phyloP scores from a whole-genome alignment of 1,140 invertebrate species.

The Drosophila grimshawi region DNA sequence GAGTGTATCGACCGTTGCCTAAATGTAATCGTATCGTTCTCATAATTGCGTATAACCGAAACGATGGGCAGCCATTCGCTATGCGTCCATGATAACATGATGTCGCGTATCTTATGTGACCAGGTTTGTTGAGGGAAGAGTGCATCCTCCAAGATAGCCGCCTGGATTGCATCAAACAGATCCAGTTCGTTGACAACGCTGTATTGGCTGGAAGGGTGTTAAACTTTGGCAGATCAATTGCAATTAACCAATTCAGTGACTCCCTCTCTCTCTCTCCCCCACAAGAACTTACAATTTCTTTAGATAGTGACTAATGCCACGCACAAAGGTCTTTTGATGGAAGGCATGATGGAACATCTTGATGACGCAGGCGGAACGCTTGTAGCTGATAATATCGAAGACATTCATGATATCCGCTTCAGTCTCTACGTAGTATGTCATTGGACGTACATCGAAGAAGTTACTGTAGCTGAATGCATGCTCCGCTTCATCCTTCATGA shows the following conservation, averaged over 20 bases:
- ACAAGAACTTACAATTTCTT: constrained; percentile 75
- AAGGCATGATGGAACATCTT: constrained; percentile 85
- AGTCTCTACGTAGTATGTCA: constrained; percentile 89
- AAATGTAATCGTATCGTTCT: constrained; percentile 79
- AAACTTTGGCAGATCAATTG: constrained; percentile 76
- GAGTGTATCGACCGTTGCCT: constrained; percentile 83
- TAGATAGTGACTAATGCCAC: constrained; percentile 79
- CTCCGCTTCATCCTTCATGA: constrained; percentile 86
- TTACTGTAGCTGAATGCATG: constrained; percentile 70
- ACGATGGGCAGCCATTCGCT: constrained; percentile 86
- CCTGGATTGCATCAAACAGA: constrained; percentile 84
- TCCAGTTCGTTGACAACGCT: constrained; percentile 70
- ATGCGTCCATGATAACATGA: constrained; percentile 86
- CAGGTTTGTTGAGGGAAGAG: constrained; percentile 64
- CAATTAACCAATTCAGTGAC: constrained; percentile 64
- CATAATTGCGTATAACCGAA: constrained; percentile 85
- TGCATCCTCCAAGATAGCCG: constrained; percentile 78
- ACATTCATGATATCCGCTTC: constrained; percentile 90
- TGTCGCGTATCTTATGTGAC: constrained; percentile 56
- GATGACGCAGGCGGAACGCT: constrained; percentile 86
- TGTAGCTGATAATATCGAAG: constrained; percentile 93
- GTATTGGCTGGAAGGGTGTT: constrained; percentile 69
- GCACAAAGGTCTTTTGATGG: constrained; percentile 74
- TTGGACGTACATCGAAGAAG: constrained; percentile 88
- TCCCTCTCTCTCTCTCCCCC: neutral